phyloP scores from a whole-genome alignment of 2,797 vertebrate genomes.

The Scarus forsteni region DNA sequence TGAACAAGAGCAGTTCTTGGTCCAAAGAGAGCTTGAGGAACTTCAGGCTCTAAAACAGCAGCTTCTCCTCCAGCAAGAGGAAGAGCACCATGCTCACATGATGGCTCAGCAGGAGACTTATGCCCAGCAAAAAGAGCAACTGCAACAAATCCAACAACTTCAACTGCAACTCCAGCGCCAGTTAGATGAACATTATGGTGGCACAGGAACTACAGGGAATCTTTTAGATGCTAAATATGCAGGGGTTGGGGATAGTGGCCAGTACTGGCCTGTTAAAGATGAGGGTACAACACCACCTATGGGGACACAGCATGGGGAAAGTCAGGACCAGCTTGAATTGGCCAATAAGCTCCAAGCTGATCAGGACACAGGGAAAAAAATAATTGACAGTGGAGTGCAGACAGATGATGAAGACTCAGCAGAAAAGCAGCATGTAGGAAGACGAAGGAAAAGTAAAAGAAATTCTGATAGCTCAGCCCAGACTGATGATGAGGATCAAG shows the following conservation, averaged over 20 bases:
- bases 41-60: constrained; percentile 97
- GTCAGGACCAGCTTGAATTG: constrained; percentile 82
- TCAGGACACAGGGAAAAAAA: constrained; percentile 88
- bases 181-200: constrained; percentile 94
- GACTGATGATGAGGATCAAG: constrained; percentile 97
- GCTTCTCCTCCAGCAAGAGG: constrained; percentile 96
- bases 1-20: constrained; percentile 97
- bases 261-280: constrained; percentile 95
- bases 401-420: constrained; percentile 95
- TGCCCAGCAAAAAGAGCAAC: constrained; percentile 94
- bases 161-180: constrained; percentile 97
- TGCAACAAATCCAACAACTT: constrained; percentile 97
- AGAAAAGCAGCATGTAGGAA: constrained; percentile 89
- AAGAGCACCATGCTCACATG: constrained; percentile 96
- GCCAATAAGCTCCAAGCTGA: constrained; percentile 89
- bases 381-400: constrained; percentile 95
- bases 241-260: constrained; percentile 87
- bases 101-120: constrained; percentile 97
- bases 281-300: constrained; percentile 83
- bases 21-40: constrained; percentile 97
- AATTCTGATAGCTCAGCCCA: constrained; percentile 94
- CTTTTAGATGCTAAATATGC: constrained; percentile 91
- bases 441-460: constrained; percentile 90
- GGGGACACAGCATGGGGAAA: constrained; percentile 71
- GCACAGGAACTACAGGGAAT: constrained; percentile 87